These are phyloP conservation scores for Icerya purchasi DNA, from an alignment of 2,888 invertebrate species.

Conservation along the genomic window DNA sequence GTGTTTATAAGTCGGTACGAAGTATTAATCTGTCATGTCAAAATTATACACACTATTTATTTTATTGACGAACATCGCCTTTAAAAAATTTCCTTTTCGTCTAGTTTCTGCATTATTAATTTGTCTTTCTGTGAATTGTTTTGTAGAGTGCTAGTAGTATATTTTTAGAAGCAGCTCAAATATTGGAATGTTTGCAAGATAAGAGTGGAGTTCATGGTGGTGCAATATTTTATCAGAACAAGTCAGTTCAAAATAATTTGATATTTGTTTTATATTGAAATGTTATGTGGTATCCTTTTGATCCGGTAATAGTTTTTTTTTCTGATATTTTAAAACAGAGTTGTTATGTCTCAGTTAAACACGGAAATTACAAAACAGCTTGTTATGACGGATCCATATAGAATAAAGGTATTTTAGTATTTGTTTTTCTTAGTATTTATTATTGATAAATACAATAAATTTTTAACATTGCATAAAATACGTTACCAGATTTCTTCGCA, in stretches of 20 bases:
- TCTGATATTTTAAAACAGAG: slow-evolving; percentile 29
- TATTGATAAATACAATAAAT: neutral
- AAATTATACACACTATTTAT: too few relatives aligned
- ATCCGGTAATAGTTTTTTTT: slow-evolving; percentile 1
- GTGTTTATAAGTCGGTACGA: too few relatives aligned
- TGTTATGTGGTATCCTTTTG: neutral
- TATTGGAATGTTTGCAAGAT: slow-evolving; percentile 62
- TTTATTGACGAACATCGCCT: too few relatives aligned
- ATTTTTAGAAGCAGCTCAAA: slow-evolving; percentile 67
- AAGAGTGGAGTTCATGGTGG: slow-evolving; percentile 63
- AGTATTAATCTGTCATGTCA: too few relatives aligned
- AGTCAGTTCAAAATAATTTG: slow-evolving; percentile 32
- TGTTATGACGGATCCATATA: slow-evolving; percentile 59
- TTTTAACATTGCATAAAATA: too few relatives aligned
- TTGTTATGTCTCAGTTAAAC: slow-evolving; percentile 56
- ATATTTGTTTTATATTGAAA: neutral
- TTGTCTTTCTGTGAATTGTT: slow-evolving; percentile 3
- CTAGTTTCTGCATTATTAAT: too few relatives aligned
- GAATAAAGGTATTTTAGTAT: slow-evolving; percentile 38
- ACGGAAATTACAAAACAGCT: slow-evolving; percentile 53
- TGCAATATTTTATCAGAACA: slow-evolving; percentile 66
- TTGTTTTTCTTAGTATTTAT: neutral
- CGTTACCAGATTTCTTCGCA: too few relatives aligned
- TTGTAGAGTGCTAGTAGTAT: slow-evolving; percentile 65
- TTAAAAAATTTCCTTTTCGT: too few relatives aligned